A percentile compares a stretch with the other conserved stretches of the same genome.
These are phyloP conservation scores for Falco biarmicus DNA, from an alignment of 2,797 vertebrate species.

Conservation along the genomic window DNA sequence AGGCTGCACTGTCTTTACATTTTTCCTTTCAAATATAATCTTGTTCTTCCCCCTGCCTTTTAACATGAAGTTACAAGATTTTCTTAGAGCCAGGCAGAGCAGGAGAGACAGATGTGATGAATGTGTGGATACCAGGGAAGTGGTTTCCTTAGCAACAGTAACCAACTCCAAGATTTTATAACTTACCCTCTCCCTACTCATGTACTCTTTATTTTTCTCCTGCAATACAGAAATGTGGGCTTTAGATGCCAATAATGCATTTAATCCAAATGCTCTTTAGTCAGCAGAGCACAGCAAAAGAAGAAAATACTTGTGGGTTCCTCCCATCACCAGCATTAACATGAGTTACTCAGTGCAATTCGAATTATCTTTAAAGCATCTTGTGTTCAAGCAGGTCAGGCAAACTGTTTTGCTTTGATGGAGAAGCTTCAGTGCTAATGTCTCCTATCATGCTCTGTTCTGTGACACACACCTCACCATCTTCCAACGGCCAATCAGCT, in stretches of 20 bases:
- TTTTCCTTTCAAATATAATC: conserved; percentile 43
- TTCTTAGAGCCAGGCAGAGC: conserved; percentile 52
- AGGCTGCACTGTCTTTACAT: background rate
- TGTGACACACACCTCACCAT: background rate
- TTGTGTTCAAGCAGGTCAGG: background rate
- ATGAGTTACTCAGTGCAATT: background rate
- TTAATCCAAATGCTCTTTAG: conserved; percentile 49
- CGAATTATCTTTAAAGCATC: conserved; percentile 1
- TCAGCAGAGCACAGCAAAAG: conserved; percentile 1
- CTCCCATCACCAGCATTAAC: background rate
- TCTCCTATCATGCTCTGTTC: background rate
- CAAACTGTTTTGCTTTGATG: background rate
- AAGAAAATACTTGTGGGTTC: background rate
- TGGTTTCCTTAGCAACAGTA: conserved; percentile 81
- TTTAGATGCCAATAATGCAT: conserved; percentile 21
- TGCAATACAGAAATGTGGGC: conserved; percentile 51
- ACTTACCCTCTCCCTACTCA: conserved; percentile 43
- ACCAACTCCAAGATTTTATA: conserved; percentile 70
- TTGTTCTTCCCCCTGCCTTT: background rate
- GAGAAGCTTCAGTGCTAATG: background rate
- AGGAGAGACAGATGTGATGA: conserved; percentile 69
- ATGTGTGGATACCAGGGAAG: conserved; percentile 67
- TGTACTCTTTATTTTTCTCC: conserved; percentile 30
- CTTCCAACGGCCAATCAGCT: background rate
- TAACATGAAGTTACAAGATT: conserved; percentile 55